Evolutionary conservation across 2,888 invertebrate genomes (phyloP), one percentile per base, ranked within the genome.

Genomic region (Parasteatoda lunata): DNA sequence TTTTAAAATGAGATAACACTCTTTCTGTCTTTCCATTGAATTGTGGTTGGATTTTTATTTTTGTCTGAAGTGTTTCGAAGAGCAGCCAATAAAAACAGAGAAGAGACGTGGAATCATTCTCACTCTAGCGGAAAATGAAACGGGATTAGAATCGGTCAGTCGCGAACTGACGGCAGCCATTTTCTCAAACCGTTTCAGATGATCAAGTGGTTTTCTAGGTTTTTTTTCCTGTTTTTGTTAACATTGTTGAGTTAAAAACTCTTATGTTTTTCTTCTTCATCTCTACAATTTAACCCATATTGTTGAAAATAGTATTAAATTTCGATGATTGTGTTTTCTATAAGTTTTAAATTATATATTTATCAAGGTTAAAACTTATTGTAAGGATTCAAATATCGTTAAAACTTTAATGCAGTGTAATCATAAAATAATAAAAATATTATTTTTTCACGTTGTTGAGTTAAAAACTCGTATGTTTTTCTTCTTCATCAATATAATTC

Each of bases 61-160:
- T 59, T 59, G 11, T 59, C 15, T 64, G 72, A n/a, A 65, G 72
- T 66, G 52, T 80, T 80, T 73, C 49, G 13, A 52, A n/a, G 66
- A 52, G 72, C n/a, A 72, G 66, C 72, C 65, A 80, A 80, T 80
- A 66, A 80, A 80, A 80, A n/a, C 80, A 48, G 72, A 72, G 80
- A 73, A 66, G 66, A 51, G 66, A 70, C 45, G 15, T 6, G 15
- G 66, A 73, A 71, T 79, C 71, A 70, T 71, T 71, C 64, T 47
- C 71, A 79, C 71, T 79, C 49, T 71, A 15, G 80, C 72, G 72
- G 65, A 73, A 73, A 80, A 80, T 80, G 80, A 73, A 80, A 54
- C 80, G 72, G 72, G 80, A 80, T 80, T 80, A 73, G 72, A 80
- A 80, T 65, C 66, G 80, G 72, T 80, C 80, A 80, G 80, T 71